Percentiles rank a stretch among this genome's conserved stretches.
Conservation (phyloP, 2,888 invertebrate species). For the Drosophila anceps region DNA sequence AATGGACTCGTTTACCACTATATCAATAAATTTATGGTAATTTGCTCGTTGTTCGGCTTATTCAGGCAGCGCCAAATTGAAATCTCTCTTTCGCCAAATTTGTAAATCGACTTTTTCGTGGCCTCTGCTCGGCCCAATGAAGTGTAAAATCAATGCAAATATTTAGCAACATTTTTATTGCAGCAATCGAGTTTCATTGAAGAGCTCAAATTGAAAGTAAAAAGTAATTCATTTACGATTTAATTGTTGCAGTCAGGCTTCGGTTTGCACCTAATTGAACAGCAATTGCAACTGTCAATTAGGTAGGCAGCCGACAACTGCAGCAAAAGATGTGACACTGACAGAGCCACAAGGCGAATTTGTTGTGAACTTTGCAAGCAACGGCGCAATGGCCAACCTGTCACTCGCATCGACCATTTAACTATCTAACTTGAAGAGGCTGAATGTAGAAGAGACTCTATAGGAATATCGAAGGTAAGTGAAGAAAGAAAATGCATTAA, state of each 20-base stretch:
- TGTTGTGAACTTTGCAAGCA: neutral
- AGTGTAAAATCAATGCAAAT: conserved; percentile 39
- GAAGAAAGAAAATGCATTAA: no score
- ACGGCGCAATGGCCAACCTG: neutral
- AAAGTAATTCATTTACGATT: conserved; percentile 16
- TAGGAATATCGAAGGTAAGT: neutral
- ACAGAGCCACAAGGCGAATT: neutral
- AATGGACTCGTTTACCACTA: conserved; percentile 43
- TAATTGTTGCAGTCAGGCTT: conserved; percentile 6
- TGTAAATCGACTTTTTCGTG: neutral
- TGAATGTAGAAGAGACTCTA: neutral
- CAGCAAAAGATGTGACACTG: neutral
- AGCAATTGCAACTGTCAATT: neutral
- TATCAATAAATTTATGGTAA: conserved; percentile 57
- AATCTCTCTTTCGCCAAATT: conserved; percentile 17
- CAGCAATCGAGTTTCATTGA: neutral
- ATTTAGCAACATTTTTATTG: conserved; percentile 14
- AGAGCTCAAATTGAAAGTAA: conserved; percentile 2
- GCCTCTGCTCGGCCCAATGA: conserved; percentile 21
- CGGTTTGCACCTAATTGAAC: conserved; percentile 8
- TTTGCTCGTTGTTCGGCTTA: conserved; percentile 48
- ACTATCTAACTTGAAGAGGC: conserved; percentile 65
- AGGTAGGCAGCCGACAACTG: neutral
- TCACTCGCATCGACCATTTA: conserved; percentile 13
- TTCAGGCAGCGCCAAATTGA: conserved; percentile 45